These are phyloP conservation scores for Erythrocebus patas DNA, from an alignment of 2,113 vertebrate species.

Conservation along the genomic window DNA sequence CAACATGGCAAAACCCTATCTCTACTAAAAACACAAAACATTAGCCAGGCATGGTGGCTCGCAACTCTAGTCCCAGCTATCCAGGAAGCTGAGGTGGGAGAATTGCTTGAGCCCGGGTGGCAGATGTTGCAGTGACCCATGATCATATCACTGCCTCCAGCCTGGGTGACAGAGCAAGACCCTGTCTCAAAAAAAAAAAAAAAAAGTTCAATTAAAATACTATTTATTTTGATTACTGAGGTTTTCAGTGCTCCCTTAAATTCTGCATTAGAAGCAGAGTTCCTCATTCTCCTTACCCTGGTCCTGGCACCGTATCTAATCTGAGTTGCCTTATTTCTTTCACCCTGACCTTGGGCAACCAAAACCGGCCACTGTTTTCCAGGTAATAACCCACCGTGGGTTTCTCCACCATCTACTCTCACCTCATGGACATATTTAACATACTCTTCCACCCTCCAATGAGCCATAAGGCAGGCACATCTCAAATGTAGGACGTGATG, in stretches of 20 bases:
- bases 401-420: not conserved
- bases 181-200: not conserved
- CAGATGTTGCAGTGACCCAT: too few relatives aligned
- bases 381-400: not conserved
- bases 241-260: too few relatives aligned
- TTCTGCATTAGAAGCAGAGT: not conserved
- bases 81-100: too few relatives aligned
- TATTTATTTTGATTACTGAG: too few relatives aligned
- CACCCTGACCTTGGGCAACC: not conserved
- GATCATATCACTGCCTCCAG: too few relatives aligned
- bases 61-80: too few relatives aligned
- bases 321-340: not conserved
- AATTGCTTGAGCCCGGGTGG: too few relatives aligned
- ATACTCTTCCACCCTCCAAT: not conserved
- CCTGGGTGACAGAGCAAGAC: too few relatives aligned
- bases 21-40: too few relatives aligned
- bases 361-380: not conserved
- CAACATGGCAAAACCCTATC: too few relatives aligned
- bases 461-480: not conserved
- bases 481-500: not conserved
- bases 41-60: too few relatives aligned
- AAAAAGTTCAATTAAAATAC: not conserved
- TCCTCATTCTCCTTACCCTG: fast-evolving
- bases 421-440: not conserved
- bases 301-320: fast-evolving